phyloP scores from a whole-genome alignment of 2,888 invertebrate genomes.

The Megalurothrips usitatus region DNA sequence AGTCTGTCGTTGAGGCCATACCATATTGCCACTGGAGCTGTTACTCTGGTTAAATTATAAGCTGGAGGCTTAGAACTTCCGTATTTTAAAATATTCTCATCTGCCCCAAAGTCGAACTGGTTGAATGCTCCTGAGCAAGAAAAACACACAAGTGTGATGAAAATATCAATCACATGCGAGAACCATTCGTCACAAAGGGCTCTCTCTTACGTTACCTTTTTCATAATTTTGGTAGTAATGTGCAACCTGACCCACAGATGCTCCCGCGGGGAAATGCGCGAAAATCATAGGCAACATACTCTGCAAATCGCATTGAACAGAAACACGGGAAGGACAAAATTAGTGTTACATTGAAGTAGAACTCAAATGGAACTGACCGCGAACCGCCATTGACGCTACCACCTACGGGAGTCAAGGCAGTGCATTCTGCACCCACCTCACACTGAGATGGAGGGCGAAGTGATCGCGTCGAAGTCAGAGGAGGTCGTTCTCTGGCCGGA shows the following conservation, averaged over 20 bases:
- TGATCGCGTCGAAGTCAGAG: no score
- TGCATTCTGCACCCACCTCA: no score
- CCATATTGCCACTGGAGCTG: background rate
- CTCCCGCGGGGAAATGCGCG: slow-evolving; percentile 35
- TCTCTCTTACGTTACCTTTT: slow-evolving; percentile 28
- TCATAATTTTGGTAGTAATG: slow-evolving; percentile 35
- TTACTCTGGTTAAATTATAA: background rate
- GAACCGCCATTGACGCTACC: no score
- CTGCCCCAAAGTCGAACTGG: background rate
- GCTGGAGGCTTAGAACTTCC: background rate
- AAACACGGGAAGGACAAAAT: no score
- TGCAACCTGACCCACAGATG: slow-evolving; percentile 33
- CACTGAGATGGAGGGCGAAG: no score
- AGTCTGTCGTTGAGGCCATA: background rate
- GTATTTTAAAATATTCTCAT: background rate
- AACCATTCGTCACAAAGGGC: background rate
- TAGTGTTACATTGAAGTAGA: no score
- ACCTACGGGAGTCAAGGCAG: no score
- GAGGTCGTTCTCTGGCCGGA: no score
- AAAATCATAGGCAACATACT: slow-evolving; percentile 35
- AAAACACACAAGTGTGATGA: no score
- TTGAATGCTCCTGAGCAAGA: background rate
- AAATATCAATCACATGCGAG: no score
- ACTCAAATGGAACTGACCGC: no score
- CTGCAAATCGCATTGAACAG: slow-evolving; percentile 29